These are phyloP conservation scores for Odocoileus hemionus DNA, from an alignment of 2,113 vertebrate genomes.

Conservation along the genomic window DNA sequence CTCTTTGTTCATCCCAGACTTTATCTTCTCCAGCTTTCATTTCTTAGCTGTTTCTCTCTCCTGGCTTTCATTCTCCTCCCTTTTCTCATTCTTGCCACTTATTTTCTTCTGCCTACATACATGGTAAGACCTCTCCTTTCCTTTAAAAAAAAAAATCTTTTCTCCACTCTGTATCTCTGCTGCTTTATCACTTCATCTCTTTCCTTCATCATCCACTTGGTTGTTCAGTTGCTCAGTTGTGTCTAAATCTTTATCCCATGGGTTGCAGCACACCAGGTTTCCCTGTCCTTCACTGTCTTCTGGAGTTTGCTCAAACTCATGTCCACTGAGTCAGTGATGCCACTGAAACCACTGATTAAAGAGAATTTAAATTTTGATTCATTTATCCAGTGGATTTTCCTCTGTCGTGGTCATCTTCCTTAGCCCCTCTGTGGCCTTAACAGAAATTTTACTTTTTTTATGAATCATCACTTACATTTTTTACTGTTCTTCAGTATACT, in stretches of 20 bases:
- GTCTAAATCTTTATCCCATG: neutral
- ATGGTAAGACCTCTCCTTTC: neutral
- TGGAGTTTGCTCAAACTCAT: neutral
- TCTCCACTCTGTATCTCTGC: neutral
- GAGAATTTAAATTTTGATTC: neutral
- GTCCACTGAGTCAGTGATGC: neutral
- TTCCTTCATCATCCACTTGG: neutral
- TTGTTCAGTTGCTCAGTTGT: neutral
- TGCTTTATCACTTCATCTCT: neutral
- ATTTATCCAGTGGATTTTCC: neutral
- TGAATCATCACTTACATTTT: neutral
- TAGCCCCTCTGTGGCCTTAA: neutral
- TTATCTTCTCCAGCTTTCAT: neutral
- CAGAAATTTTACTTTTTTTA: neutral
- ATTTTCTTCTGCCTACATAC: neutral
- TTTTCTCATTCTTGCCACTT: neutral
- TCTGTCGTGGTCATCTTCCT: neutral
- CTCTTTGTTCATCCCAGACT: neutral
- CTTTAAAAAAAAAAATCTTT: neutral
- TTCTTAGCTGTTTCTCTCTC: neutral
- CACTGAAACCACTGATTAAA: neutral
- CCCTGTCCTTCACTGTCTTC: neutral
- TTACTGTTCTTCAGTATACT: neutral
- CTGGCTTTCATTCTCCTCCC: neutral
- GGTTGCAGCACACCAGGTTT: neutral